A percentile compares a stretch with the other conserved stretches of the same genome.
Evolutionary conservation across 2,888 invertebrate genomes (phyloP).

Genomic region (Nymphalis urticae): DNA sequence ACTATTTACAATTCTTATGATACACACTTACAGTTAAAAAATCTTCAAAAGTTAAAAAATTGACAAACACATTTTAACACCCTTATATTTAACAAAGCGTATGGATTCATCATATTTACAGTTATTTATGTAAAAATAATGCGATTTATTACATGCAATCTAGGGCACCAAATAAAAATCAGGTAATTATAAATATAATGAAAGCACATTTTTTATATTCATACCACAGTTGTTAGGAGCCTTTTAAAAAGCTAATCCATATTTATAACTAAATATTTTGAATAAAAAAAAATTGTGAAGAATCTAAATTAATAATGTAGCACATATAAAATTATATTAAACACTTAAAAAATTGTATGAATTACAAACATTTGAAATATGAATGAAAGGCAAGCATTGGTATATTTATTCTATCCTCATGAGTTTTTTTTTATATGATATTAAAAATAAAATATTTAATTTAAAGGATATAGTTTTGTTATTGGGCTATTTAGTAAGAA

Average conservation of each 20-base stretch:
- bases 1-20: conserved; percentile 66
- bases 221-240: conserved; percentile 24
- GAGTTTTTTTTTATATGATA: not conserved
- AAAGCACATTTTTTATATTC: conserved; percentile 13
- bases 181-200: conserved; percentile 50
- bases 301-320: not conserved
- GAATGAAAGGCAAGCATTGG: conserved; percentile 5
- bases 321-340: not conserved
- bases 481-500: not conserved
- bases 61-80: conserved; percentile 78
- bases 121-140: conserved; percentile 56
- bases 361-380: conserved; percentile 1
- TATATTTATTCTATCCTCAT: not conserved
- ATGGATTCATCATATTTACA: conserved; percentile 80
- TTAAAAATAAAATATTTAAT: not conserved
- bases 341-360: not conserved
- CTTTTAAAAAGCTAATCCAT: conserved; percentile 20
- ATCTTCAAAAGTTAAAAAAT: conserved; percentile 76
- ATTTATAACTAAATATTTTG: conserved; percentile 3
- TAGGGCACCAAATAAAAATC: conserved; percentile 74
- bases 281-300: not conserved
- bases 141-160: conserved; percentile 71
- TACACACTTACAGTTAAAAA: conserved; percentile 51
- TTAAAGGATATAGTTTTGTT: not conserved
- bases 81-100: conserved; percentile 79